Evolutionary conservation across 2,797 vertebrate species (phyloP).

Genomic region (Crenichthys baileyi): DNA sequence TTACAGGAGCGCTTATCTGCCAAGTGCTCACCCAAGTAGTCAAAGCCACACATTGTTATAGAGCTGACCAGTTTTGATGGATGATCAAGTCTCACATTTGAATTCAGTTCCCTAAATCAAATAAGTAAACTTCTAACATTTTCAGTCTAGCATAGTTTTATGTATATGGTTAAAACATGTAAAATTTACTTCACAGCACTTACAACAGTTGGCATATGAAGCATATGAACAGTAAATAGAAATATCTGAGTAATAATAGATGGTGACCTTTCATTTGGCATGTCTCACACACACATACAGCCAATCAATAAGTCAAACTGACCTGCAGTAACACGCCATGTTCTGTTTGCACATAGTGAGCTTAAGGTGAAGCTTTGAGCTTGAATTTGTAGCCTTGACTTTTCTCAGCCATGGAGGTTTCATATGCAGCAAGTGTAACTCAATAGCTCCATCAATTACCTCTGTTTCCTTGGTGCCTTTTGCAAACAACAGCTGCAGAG

Average conservation of each 20-base stretch:
- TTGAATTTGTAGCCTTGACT: constrained; percentile 65
- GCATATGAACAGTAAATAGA: background rate
- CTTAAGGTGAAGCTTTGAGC: constrained; percentile 37
- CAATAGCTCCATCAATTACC: constrained; percentile 80
- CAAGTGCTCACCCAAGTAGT: constrained; percentile 52
- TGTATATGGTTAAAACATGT: background rate
- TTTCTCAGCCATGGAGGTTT: constrained; percentile 56
- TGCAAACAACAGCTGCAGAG: constrained; percentile 87
- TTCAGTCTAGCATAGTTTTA: background rate
- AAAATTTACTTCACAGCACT: background rate
- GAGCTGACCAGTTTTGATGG: constrained; percentile 15
- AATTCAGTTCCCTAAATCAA: constrained; percentile 3
- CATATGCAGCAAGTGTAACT: constrained; percentile 76
- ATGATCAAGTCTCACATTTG: constrained; percentile 13
- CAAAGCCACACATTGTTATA: constrained; percentile 29
- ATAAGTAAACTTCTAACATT: background rate
- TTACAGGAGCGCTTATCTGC: constrained; percentile 48
- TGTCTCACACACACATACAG: background rate
- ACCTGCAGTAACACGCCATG: constrained; percentile 40
- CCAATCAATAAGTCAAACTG: constrained; percentile 31
- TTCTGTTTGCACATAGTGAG: constrained; percentile 37
- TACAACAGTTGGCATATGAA: background rate
- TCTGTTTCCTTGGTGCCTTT: constrained; percentile 81
- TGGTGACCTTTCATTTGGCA: background rate
- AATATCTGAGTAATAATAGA: background rate